Evolutionary conservation across 1,140 invertebrate species (phyloP), one percentile per base, ranked within the genome.

Genomic region (Laodelphax striatellus): DNA sequence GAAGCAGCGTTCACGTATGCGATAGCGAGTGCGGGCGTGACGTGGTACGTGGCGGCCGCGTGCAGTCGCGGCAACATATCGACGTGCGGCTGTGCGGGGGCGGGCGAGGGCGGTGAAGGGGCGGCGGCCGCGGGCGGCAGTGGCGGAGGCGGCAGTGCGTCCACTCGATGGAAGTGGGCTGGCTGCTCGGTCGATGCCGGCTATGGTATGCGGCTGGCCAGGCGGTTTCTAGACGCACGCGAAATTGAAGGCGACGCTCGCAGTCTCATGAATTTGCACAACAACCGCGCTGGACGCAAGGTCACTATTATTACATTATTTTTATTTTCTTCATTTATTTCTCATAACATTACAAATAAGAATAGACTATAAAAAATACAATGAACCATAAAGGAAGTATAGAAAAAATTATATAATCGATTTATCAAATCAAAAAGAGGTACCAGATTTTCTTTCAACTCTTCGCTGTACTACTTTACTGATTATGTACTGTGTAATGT

Each of bases 261-360:
- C 34, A 89, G 88, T 55, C 75, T 94, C 63, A 97, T 98, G 92
- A 98, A 98, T 76, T 78, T 97, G 31, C 95, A 98, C 74, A 98
- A 98, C 73, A 98, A 97, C 77, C 84, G 88, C 69, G 92, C 90
- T 22, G 94, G 94, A 52, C 78, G 94, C 75, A 90, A 90, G 87
- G 93, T 96, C 73, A 71, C n/a, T 44, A 4, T 28, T 28, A 2
- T 28, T n/a, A n/a, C n/a, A n/a, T n/a, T n/a, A n/a, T 4, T 28
- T 28, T 6, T 28, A 28, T 28, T 6, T 28, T 6, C 2, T 28
- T 28, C 24, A 28, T 4, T 28, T 28, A 28, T 28, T 4, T 28
- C 24, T 4, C 24, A 4, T 6, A 28, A 28, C 24, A 28, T 28
- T 6, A n/a, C n/a, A n/a, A 28, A 28, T 28, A 28, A 28, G 2